phyloP scores from a whole-genome alignment of 2,797 vertebrate genomes.

The Bovichtus diacanthus region DNA sequence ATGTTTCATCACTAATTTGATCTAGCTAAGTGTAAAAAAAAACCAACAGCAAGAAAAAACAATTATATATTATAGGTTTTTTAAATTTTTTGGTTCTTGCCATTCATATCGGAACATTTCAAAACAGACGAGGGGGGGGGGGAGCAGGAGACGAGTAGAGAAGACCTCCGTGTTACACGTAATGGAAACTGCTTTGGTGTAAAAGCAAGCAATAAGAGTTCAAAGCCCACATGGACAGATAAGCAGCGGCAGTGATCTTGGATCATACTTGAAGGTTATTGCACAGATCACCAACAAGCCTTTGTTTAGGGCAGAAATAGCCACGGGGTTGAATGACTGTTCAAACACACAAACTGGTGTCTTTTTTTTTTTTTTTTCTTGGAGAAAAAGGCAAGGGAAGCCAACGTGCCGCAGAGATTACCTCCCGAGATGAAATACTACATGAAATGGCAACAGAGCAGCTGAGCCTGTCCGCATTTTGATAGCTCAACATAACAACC shows the following conservation, averaged over 20 bases:
- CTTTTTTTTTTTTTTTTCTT: conserved; percentile 52
- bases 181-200: conserved; percentile 22
- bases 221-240: conserved; percentile 38
- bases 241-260: conserved; percentile 39
- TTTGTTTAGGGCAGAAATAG: conserved; percentile 59
- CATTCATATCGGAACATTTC: too few relatives aligned
- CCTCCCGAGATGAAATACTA: conserved; percentile 66
- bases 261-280: conserved; percentile 47
- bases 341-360: conserved; percentile 58
- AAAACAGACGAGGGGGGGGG: not conserved
- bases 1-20: not conserved
- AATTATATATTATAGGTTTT: too few relatives aligned
- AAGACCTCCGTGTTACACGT: conserved; percentile 9
- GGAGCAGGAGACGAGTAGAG: not conserved
- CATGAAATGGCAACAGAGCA: conserved; percentile 67
- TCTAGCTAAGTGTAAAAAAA: not conserved
- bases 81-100: too few relatives aligned
- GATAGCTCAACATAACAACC: conserved; percentile 61
- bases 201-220: conserved; percentile 29
- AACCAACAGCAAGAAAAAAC: too few relatives aligned
- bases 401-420: conserved; percentile 55
- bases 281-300: conserved; percentile 50
- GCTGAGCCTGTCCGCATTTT: conserved; percentile 56
- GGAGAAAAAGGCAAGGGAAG: conserved; percentile 40
- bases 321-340: conserved; percentile 53